A percentile compares a stretch with the other conserved stretches of the same genome.
Conservation (phyloP, 2,113 vertebrate species). For the Crotalus tigris region DNA sequence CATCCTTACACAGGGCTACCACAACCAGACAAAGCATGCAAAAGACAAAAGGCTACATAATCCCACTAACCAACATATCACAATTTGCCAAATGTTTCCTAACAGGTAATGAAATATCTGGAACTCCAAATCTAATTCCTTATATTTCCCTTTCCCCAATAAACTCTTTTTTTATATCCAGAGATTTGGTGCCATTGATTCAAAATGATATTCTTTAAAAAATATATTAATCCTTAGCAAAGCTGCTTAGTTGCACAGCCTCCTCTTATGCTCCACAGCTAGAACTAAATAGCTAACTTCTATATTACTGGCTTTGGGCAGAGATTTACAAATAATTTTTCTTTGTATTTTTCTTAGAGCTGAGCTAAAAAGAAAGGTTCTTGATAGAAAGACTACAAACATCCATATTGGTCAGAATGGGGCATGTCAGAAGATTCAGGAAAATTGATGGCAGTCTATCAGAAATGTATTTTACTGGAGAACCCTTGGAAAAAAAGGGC, state of each 20-base stretch:
- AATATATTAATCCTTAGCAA: background rate
- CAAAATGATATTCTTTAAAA: background rate
- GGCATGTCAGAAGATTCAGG: background rate
- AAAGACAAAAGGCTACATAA: background rate
- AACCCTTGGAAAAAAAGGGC: background rate
- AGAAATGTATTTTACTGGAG: background rate
- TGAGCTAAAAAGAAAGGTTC: background rate
- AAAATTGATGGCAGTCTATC: background rate
- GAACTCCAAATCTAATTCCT: background rate
- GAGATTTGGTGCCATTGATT: background rate
- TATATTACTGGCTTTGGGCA: background rate
- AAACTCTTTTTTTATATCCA: background rate
- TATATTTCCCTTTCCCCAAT: background rate
- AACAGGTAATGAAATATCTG: background rate
- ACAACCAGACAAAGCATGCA: background rate
- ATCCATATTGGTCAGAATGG: background rate
- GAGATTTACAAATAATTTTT: background rate
- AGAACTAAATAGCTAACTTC: background rate
- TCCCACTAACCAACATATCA: background rate
- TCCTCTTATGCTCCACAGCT: background rate
- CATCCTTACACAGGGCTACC: background rate
- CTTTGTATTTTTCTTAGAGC: background rate
- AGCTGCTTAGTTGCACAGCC: background rate
- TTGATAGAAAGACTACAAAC: background rate
- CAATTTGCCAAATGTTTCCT: background rate